Conservation (phyloP, 2,888 invertebrate genomes). For the Notocelia uddmanniana region DNA sequence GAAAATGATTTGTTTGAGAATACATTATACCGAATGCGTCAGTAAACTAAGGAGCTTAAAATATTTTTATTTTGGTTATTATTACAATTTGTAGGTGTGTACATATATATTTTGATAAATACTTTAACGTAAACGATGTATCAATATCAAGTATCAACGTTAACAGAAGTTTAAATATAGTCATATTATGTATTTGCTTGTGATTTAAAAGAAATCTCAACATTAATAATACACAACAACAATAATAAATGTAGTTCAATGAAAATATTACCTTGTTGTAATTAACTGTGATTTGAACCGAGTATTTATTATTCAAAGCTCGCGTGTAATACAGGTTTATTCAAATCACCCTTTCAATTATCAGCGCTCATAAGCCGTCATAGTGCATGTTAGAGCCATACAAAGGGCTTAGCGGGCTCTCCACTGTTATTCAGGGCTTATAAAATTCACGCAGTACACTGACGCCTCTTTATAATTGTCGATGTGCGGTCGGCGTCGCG, state of each 20-base stretch:
- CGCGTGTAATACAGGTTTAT: constrained; percentile 12
- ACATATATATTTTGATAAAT: too few relatives aligned
- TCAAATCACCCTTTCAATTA: constrained; percentile 26
- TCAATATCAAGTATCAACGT: too few relatives aligned
- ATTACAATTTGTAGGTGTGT: too few relatives aligned
- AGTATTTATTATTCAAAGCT: constrained; percentile 1
- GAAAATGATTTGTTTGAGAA: neutral
- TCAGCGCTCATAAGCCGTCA: constrained; percentile 23
- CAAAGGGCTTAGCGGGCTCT: constrained; percentile 42
- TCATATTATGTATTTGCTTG: too few relatives aligned
- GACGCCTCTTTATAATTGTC: constrained; percentile 75
- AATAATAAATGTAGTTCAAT: neutral
- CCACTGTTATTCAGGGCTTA: constrained; percentile 43
- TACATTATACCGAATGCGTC: too few relatives aligned
- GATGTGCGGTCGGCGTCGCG: constrained; percentile 76
- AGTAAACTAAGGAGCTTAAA: too few relatives aligned
- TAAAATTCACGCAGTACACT: constrained; percentile 54
- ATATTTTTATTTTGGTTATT: neutral
- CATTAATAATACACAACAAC: neutral
- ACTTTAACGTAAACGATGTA: neutral
- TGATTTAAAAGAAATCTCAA: too few relatives aligned
- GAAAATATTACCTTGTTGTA: neutral
- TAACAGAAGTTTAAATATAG: neutral
- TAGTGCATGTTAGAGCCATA: constrained; percentile 36
- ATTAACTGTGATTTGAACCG: neutral